Evolutionary conservation across 2,797 vertebrate species (phyloP), one percentile per base, ranked within the genome.

Genomic region (Neopelma chrysocephalum): DNA sequence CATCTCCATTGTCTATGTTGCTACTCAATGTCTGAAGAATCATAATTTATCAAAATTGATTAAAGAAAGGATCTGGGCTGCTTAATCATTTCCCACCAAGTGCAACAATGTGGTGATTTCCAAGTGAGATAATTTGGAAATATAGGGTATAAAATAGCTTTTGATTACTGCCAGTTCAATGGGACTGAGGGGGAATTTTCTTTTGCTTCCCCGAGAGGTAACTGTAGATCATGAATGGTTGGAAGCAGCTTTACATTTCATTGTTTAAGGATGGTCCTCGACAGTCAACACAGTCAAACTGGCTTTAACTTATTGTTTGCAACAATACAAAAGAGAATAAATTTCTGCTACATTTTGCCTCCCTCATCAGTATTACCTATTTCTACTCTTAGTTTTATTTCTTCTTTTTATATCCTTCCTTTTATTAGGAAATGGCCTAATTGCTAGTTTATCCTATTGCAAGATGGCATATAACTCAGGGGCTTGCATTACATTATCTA

Each of bases 131-230:
- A 32, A 89, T 89, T 96, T 95, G 90, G 89, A 96, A 83, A 88
- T 69, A 64, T 29, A 92, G 38, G 23, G 47, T 87, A 61, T 87
- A 78, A 95, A 88, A 45, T 51, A 90, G 2, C 10, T 76, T 93
- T 92, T 97, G 60, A 71, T 94, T 94, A 71, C 53, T 94, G 62
- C 60, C 65, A 56, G 11, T 40, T 82, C 71, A 83, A 47, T 45
- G 9, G 27, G 77, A 70, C 45, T 95, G 68, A 73, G 40, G 45
- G 45, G 72, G 90, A 94, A 93, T 92, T 92, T 90, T 88, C 68
- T 96, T 96, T 82, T 94, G 50, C 77, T 94, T 96, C 88, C 82
- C 82, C 90, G 82, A 84, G 80, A 96, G 81, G 77, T 76, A 84
- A 66, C 57, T 78, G 16, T 45, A 80, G 57, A 92, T 86, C 12